A percentile compares a stretch with the other conserved stretches of the same genome.
Evolutionary conservation across 2,888 invertebrate species (phyloP).

Genomic region (Uropetala carovei): DNA sequence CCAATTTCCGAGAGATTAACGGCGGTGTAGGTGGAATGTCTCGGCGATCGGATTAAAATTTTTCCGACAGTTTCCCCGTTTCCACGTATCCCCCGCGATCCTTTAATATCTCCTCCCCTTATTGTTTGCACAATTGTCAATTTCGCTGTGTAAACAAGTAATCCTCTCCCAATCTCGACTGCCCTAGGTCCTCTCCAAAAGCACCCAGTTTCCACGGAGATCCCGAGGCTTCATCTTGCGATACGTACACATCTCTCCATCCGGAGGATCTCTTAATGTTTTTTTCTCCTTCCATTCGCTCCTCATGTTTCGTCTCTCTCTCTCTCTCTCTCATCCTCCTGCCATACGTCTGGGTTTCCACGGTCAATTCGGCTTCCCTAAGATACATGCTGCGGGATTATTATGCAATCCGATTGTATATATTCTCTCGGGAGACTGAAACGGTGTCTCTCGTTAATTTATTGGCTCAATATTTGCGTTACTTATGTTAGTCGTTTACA

Average conservation of each 20-base stretch:
- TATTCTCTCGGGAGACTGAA: not conserved
- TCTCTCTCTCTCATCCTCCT: not conserved
- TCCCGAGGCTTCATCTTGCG: not conserved
- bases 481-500: not conserved
- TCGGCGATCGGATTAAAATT: not conserved
- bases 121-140: constrained; percentile 32
- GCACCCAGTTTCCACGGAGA: not conserved
- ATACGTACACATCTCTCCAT: not conserved
- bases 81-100: not conserved
- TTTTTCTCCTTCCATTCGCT: not conserved
- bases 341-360: not conserved
- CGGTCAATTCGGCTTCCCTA: not conserved
- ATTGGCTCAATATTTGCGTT: not conserved
- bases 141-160: not conserved
- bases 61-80: not conserved
- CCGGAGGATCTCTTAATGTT: not conserved
- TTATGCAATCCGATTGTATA: constrained; percentile 5
- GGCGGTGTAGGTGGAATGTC: not conserved
- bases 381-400: not conserved
- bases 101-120: not conserved
- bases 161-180: not conserved
- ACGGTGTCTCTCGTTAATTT: constrained; percentile 21
- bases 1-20: not conserved
- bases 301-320: not conserved
- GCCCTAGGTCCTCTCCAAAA: not conserved